Conservation (phyloP, 1,140 invertebrate genomes). For the Drosophila arizonae region DNA sequence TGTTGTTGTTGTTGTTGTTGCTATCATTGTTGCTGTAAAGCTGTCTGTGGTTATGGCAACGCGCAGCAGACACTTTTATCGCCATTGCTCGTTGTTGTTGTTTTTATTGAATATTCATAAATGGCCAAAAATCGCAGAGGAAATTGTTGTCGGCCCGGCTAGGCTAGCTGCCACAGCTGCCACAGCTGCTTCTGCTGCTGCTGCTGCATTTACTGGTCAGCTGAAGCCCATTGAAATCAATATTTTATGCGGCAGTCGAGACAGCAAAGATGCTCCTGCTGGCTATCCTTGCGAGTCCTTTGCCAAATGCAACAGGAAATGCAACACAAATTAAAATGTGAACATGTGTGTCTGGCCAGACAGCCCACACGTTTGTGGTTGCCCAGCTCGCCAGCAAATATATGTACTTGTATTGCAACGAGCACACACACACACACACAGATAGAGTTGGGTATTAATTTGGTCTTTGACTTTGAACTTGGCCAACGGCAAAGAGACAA, state of each 20-base stretch:
- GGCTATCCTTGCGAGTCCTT: background rate
- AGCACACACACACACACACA: background rate
- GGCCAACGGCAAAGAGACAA: slow-evolving; percentile 10
- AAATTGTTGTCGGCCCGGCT: slow-evolving; percentile 28
- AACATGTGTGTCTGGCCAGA: slow-evolving; percentile 57
- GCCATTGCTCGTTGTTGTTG: slow-evolving; percentile 10
- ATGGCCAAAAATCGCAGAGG: slow-evolving; percentile 58
- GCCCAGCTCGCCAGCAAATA: slow-evolving; percentile 27
- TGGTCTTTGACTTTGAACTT: slow-evolving; percentile 42
- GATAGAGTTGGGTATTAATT: slow-evolving; percentile 15
- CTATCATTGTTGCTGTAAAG: slow-evolving; percentile 10
- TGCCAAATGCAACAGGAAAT: slow-evolving; percentile 70
- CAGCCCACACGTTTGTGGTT: slow-evolving; percentile 49
- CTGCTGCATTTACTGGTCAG: slow-evolving; percentile 31
- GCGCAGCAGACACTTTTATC: slow-evolving; percentile 26
- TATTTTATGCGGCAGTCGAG: slow-evolving; percentile 66
- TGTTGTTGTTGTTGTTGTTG: slow-evolving; percentile 11
- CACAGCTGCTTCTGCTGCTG: slow-evolving; percentile 20
- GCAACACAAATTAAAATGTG: slow-evolving; percentile 73
- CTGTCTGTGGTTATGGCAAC: slow-evolving; percentile 60
- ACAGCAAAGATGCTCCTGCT: slow-evolving; percentile 33
- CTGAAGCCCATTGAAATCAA: slow-evolving; percentile 62
- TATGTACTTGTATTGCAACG: slow-evolving; percentile 2
- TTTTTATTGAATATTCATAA: slow-evolving; percentile 81
- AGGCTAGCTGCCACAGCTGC: slow-evolving; percentile 33